Base-by-base conservation (phyloP, 2,113 vertebrate species). In the Phalacrocorax brasilianus region DNA sequence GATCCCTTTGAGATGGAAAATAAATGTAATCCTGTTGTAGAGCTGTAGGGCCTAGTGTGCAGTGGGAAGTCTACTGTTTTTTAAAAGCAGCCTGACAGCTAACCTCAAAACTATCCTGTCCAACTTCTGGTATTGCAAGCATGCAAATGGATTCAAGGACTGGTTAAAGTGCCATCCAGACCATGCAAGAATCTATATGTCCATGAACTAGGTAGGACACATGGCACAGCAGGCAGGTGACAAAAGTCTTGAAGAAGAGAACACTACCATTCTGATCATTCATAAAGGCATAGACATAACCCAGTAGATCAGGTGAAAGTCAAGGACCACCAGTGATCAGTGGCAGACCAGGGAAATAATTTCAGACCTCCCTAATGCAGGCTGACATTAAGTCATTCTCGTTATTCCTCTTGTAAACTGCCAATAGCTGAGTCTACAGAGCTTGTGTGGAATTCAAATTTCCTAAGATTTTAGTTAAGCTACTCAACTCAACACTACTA, bases 161-260 rank as follows among this genome's bases (percentile, higher is more conserved):
- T 58, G 8, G 5, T 27, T 74, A 33, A 67, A 81, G 22, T 45
- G 6, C 14, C 24, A 28, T 82, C 44, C 30, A 71, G 17, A 26
- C 18, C n/a, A 7, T 17, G 4, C 6, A 66, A 68, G 27, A 33
- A 61, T 61, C 12, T 55, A 0, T 23, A 11, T 6, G 4, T 67
- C 74, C 28, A 19, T 32, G 4, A 14, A 52, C 15, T 63, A 27
- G 11, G 18, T 9, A 58, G 9, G 45, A 9, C 66, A 42, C 16
- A 53, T 22, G 19, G 10, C 47, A 62, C 24, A 47, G 35, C 8
- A 66, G 4, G 26, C 4, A 28, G 9, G 32, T 0, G 2, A 9
- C 27, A 66, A 40, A 80, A 53, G 1, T 45, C 63, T 58, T 65
- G 16, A 50, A 72, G 42, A 88, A 23, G 24, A 66, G 2, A 5